phyloP scores from a whole-genome alignment of 2,888 invertebrate genomes.

The Microctonus aethiopoides region DNA sequence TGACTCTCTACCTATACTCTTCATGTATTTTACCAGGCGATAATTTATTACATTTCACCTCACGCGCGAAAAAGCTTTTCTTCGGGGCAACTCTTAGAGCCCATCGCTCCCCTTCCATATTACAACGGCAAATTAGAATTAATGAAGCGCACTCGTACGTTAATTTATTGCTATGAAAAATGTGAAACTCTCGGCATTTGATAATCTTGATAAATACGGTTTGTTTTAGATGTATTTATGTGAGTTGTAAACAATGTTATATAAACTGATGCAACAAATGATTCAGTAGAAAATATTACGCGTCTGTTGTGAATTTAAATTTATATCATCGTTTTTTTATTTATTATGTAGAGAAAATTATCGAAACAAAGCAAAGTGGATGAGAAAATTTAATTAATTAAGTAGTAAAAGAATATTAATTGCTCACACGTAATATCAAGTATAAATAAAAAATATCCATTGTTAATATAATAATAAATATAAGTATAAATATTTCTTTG shows the following conservation, averaged over 20 bases:
- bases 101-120: neutral
- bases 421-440: too few relatives aligned
- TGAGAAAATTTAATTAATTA: too few relatives aligned
- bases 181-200: neutral
- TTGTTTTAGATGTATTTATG: neutral
- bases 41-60: slow-evolving; percentile 21
- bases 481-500: too few relatives aligned
- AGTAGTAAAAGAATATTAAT: too few relatives aligned
- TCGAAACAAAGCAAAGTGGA: too few relatives aligned
- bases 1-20: neutral
- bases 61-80: neutral
- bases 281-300: neutral
- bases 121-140: slow-evolving; percentile 13
- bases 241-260: slow-evolving; percentile 16
- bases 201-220: neutral
- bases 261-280: neutral
- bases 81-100: neutral
- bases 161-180: slow-evolving; percentile 6
- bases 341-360: too few relatives aligned
- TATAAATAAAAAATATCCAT: too few relatives aligned
- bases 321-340: neutral
- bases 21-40: neutral
- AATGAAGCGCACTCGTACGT: slow-evolving; percentile 9
- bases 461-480: too few relatives aligned
- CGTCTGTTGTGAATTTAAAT: too few relatives aligned